Conservation (phyloP, 2,797 vertebrate species). For the Enteromius argenteus region DNA sequence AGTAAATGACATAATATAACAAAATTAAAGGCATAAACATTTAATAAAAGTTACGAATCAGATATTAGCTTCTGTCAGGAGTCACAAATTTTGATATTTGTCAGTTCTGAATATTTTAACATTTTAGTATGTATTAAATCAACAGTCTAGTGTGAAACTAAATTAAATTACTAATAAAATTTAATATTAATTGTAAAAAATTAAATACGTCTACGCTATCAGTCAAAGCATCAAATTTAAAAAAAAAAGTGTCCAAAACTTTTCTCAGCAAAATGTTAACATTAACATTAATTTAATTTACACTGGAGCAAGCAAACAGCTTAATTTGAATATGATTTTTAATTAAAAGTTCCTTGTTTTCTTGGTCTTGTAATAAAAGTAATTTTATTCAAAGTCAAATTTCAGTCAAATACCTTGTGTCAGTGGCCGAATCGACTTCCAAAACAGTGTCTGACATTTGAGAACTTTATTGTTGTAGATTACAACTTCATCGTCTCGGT, state of each 20-base stretch:
- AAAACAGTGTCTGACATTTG: not conserved
- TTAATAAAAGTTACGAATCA: not conserved
- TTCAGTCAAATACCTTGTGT: too few species aligned
- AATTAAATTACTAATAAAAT: not conserved
- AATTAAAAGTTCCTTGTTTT: not conserved
- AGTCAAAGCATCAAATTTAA: not conserved
- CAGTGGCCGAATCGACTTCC: not conserved
- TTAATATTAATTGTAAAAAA: too few species aligned
- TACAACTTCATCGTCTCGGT: not conserved
- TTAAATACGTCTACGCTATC: not conserved
- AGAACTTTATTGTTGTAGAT: not conserved
- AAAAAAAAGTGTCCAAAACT: not conserved
- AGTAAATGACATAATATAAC: not conserved
- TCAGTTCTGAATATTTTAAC: not conserved
- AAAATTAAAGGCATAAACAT: not conserved
- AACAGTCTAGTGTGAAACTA: not conserved
- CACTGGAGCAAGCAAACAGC: not conserved
- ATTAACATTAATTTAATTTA: too few species aligned
- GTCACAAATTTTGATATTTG: not conserved
- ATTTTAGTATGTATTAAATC: conserved; percentile 1
- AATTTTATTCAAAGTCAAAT: too few species aligned
- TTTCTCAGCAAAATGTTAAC: too few species aligned
- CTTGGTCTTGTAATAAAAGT: not conserved
- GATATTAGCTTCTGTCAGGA: not conserved
- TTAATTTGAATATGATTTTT: not conserved